Base-by-base conservation (phyloP, 64 coral and sea anemone species). In the Actinia tenebrosa region DNA sequence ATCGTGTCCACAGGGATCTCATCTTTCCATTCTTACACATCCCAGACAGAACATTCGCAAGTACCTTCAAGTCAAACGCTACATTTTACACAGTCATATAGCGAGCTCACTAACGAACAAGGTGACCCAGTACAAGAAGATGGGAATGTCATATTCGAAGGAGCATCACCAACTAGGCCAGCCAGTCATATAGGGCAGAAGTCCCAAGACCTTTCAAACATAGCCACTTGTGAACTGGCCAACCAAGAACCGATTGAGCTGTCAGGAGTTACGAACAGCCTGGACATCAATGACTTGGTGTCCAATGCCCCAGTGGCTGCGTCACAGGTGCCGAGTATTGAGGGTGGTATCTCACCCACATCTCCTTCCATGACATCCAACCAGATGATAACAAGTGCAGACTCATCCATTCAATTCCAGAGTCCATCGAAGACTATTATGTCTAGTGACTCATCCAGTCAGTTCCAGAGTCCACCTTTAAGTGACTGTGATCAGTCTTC, bases 231-330 rank as follows among this genome's bases (percentile, higher is more conserved):
- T 42, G 69, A 75, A 37, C 69, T 75, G 4, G 11, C n/a, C 7
- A 75, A 75, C 26, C 69, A 75, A 53, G 79, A 81, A 2, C 79
- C 79, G 45, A 81, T 81, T 81, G 79, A 52, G 27, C 22, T 81
- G 15, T 17, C 44, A 9, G 44, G 79, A 17, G 79, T 81, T 14
- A 47, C n/a, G 45, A 81, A 45, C 22, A 81, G 77, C 44, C 45
- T 81, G 44, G 50, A 81, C 10, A 45, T 81, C 44, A 81, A 50
- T 53, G 79, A 81, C 20, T 53, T 81, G 44, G 79, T 81, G 18
- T 53, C 79, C 22, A 81, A 3, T 50, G 27, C 79, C 14, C 79
- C 79, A 20, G 79, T 45, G 14, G 50, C 79, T 50, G 79, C 79
- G 3, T 75, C 69, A 30, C 69, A 75, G 26, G 79, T 81, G 3